These are phyloP conservation scores for Oryzias curvinotus DNA, from an alignment of 2,113 vertebrate species.

Conservation along the genomic window DNA sequence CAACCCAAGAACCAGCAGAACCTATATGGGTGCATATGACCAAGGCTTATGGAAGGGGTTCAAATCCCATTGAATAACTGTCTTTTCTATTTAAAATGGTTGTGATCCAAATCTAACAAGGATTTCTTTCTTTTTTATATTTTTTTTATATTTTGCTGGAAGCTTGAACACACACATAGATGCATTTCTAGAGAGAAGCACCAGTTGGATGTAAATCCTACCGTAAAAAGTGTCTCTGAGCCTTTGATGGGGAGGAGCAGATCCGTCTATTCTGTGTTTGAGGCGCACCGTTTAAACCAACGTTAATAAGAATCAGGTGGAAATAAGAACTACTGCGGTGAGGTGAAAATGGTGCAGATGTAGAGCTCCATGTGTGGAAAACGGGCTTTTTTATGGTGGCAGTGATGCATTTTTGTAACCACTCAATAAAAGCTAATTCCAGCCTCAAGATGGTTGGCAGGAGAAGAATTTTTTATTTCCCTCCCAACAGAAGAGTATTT, in stretches of 20 bases:
- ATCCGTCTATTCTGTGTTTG: background rate
- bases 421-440: accelerated
- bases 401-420: background rate
- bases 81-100: too few species aligned
- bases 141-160: too few species aligned
- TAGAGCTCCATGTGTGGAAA: background rate
- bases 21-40: too few species aligned
- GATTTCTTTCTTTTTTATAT: too few species aligned
- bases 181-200: too few species aligned
- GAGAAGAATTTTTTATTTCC: background rate
- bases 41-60: too few species aligned
- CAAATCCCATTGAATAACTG: too few species aligned
- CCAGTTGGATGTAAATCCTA: too few species aligned
- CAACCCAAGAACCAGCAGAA: too few species aligned
- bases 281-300: background rate
- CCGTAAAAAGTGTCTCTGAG: too few species aligned
- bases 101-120: too few species aligned
- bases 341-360: background rate
- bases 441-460: background rate
- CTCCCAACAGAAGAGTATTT: background rate
- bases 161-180: too few species aligned
- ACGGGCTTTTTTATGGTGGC: background rate
- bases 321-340: background rate
- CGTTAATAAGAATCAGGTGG: background rate
- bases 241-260: background rate